Evolutionary conservation across 2,797 vertebrate species (phyloP), one percentile per base, ranked within the genome.

Genomic region (Gambelia wislizenii): DNA sequence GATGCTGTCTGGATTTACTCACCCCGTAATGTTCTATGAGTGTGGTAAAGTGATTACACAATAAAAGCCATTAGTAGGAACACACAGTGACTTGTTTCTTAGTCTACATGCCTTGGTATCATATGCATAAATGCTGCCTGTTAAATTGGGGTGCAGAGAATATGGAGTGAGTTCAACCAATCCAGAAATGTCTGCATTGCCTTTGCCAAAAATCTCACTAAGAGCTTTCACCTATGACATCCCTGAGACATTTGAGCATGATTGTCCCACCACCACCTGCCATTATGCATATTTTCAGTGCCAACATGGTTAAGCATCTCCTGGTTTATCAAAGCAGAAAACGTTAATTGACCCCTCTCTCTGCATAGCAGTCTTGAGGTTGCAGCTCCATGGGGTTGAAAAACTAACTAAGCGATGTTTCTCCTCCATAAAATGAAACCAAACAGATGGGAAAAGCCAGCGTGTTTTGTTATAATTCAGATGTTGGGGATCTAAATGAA

Each of bases 241-340:
- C 85, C 18, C 69, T 82, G 84, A 67, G 39, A 47, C 44, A 44
- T 36, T 27, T 64, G 56, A 67, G n/a, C 44, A 56, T 56, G n/a
- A 22, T 74, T 44, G 49, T 54, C 27, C 64, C 59, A 61, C 12
- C 64, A 67, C 67, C 25, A 25, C 47, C 64, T 54, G 44, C 25
- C 10, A 39, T 6, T 70, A 39, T 80, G 47, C 47, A 12, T 54
- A 52, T 79, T 88, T 61, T 47, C 70, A 39, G 13, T 61, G 54
- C 44, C 67, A 88, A 25, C 69, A 61, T 20, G n/a, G 42, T 72
- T 74, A 64, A 74, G 69, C 33, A 18, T 82, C 42, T 81, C 30
- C 12, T 6, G 74, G 69, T 75, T 75, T 54, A 82, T 87, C 86
- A 82, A 87, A 75, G 69, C 87, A 83, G 33, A 64, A 27, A 61